Evolutionary conservation across 2,113 vertebrate species (phyloP).

Genomic region (Xenopus tropicalis): DNA sequence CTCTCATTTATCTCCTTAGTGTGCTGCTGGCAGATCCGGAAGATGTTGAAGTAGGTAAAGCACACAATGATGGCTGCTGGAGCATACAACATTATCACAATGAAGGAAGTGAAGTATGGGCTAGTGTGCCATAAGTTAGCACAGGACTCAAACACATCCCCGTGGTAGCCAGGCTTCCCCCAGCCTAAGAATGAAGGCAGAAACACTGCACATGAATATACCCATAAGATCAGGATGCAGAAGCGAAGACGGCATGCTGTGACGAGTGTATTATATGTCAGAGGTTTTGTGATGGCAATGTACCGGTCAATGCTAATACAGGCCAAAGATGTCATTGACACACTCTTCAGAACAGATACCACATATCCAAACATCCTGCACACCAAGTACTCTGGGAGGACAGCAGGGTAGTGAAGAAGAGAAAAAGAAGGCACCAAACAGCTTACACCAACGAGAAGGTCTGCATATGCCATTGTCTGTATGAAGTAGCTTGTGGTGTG

Average conservation of each 20-base stretch:
- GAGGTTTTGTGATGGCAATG: conserved; percentile 88
- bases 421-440: conserved; percentile 93
- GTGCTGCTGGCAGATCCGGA: conserved; percentile 96
- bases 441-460: conserved; percentile 92
- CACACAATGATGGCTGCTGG: conserved; percentile 89
- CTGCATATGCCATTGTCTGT: conserved; percentile 97
- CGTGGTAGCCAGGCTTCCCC: conserved; percentile 97
- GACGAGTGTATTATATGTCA: conserved; percentile 85
- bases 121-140: conserved; percentile 81
- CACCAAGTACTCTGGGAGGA: conserved; percentile 79
- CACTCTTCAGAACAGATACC: conserved; percentile 93
- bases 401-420: conserved; percentile 80
- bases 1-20: conserved; percentile 91
- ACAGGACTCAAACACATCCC: conserved; percentile 92
- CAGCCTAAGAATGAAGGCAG: conserved; percentile 83
- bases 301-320: conserved; percentile 97
- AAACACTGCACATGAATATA: conserved; percentile 90
- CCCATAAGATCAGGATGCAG: conserved; percentile 89
- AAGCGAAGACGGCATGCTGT: conserved; percentile 88
- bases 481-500: conserved; percentile 97
- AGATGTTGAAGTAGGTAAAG: conserved; percentile 97
- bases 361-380: conserved; percentile 93
- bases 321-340: conserved; percentile 92
- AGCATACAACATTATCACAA: conserved; percentile 87
- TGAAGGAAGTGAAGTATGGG: conserved; percentile 87